phyloP scores from a whole-genome alignment of 2,797 vertebrate genomes.

The Spondyliosoma cantharus region DNA sequence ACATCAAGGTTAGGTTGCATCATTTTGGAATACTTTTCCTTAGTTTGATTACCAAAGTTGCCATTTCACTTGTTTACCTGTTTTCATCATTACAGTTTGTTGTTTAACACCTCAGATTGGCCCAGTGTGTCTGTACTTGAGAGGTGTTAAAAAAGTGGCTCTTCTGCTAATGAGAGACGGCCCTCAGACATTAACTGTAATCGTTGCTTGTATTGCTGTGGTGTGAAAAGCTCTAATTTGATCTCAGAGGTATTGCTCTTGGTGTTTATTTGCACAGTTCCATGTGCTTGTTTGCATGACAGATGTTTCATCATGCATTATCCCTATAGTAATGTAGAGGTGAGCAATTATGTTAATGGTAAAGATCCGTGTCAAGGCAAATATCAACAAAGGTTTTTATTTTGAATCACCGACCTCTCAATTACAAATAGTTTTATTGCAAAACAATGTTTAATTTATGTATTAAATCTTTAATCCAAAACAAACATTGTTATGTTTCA shows the following conservation, averaged over 20 bases:
- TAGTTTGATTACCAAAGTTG: too few relatives aligned
- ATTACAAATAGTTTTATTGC: too few relatives aligned
- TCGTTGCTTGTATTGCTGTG: slow-evolving; percentile 12
- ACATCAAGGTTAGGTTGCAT: neutral
- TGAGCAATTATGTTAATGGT: neutral
- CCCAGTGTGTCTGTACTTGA: slow-evolving; percentile 4
- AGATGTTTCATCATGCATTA: slow-evolving; percentile 11
- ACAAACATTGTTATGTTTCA: neutral
- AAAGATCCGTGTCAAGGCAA: neutral
- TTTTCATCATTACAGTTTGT: slow-evolving; percentile 3
- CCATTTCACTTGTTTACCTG: slow-evolving; percentile 15
- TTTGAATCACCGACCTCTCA: too few relatives aligned
- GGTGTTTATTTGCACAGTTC: neutral
- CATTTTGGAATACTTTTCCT: neutral
- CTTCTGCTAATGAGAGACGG: slow-evolving; percentile 21
- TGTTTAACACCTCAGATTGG: slow-evolving; percentile 56
- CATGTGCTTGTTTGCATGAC: neutral
- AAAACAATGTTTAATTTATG: too few relatives aligned
- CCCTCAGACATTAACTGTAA: neutral
- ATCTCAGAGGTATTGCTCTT: slow-evolving; percentile 38
- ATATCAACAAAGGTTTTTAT: too few relatives aligned
- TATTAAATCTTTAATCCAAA: too few relatives aligned
- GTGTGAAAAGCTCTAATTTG: slow-evolving; percentile 46
- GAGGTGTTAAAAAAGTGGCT: neutral
- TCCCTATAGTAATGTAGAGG: neutral